A percentile compares a stretch with the other conserved stretches of the same genome.
Evolutionary conservation across 2,797 vertebrate species (phyloP).

Genomic region (Lepilemur septentrionalis): DNA sequence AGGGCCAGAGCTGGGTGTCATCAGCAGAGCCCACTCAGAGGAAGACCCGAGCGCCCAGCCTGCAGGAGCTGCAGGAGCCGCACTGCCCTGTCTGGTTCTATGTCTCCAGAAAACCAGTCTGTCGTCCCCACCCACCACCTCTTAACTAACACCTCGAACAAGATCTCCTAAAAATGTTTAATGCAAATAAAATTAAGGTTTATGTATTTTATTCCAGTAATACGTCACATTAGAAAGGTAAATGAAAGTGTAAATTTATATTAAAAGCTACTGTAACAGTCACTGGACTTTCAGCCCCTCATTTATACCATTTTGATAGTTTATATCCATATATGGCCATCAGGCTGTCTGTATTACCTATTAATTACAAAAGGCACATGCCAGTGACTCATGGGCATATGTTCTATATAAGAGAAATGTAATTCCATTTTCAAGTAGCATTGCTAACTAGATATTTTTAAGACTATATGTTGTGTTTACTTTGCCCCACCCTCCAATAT

Average conservation of each 20-base stretch:
- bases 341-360: slow-evolving; percentile 87
- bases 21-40: slow-evolving; percentile 92
- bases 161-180: slow-evolving; percentile 6
- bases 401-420: slow-evolving; percentile 2
- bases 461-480: slow-evolving; percentile 36
- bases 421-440: slow-evolving; percentile 68
- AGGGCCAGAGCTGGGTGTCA: slow-evolving; percentile 80
- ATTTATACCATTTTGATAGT: slow-evolving; percentile 86
- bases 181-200: background rate
- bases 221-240: slow-evolving; percentile 59
- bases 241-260: slow-evolving; percentile 52
- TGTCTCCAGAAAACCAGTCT: slow-evolving; percentile 72
- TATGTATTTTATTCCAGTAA: slow-evolving; percentile 25
- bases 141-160: background rate
- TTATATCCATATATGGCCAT: slow-evolving; percentile 73
- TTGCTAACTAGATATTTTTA: slow-evolving; percentile 26
- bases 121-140: background rate
- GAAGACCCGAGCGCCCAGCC: slow-evolving; percentile 89
- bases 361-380: slow-evolving; percentile 62
- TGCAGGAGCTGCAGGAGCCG: slow-evolving; percentile 75
- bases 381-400: slow-evolving; percentile 71
- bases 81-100: slow-evolving; percentile 60
- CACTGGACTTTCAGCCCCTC: slow-evolving; percentile 94
- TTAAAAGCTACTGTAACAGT: slow-evolving; percentile 83
- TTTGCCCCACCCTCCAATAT: background rate